A percentile compares a stretch with the other conserved stretches of the same genome.
phyloP scores from a whole-genome alignment of 2,888 invertebrate species.

The Synanthedon tipuliformis region DNA sequence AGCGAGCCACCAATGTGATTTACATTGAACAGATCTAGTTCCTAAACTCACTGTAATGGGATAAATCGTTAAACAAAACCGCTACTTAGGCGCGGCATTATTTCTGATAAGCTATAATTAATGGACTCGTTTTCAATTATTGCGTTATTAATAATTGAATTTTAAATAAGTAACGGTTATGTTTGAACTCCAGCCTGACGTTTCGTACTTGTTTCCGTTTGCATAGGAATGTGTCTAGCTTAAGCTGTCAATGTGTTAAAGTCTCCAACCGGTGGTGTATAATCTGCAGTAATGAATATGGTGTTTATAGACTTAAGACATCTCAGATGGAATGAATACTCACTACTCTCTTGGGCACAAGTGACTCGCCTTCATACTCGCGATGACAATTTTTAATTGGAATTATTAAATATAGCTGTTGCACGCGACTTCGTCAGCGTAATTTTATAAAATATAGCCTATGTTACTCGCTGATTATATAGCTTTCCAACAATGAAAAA shows the following conservation, averaged over 20 bases:
- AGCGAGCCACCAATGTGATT: not conserved
- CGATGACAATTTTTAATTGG: no score
- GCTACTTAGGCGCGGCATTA: slow-evolving; percentile 15
- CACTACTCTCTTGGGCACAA: no score
- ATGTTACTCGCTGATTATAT: no score
- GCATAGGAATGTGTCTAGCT: not conserved
- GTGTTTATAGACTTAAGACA: not conserved
- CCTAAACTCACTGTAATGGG: not conserved
- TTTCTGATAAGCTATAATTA: slow-evolving; percentile 16
- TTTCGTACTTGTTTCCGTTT: not conserved
- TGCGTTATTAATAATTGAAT: slow-evolving; percentile 19
- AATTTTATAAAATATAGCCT: no score
- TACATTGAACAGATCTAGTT: not conserved
- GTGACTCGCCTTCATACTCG: no score
- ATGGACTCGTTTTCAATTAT: slow-evolving; percentile 21
- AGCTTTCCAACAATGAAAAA: no score
- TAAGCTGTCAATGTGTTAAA: not conserved
- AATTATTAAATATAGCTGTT: no score
- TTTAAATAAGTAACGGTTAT: slow-evolving; percentile 14
- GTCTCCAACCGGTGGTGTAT: not conserved
- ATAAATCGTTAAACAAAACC: slow-evolving; percentile 5
- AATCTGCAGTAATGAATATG: not conserved
- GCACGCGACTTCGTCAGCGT: no score
- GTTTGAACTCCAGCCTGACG: not conserved
- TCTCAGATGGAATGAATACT: not conserved